A percentile compares a stretch with the other conserved stretches of the same genome.
Conservation (phyloP, 2,888 invertebrate species). For the Latrodectus elegans region DNA sequence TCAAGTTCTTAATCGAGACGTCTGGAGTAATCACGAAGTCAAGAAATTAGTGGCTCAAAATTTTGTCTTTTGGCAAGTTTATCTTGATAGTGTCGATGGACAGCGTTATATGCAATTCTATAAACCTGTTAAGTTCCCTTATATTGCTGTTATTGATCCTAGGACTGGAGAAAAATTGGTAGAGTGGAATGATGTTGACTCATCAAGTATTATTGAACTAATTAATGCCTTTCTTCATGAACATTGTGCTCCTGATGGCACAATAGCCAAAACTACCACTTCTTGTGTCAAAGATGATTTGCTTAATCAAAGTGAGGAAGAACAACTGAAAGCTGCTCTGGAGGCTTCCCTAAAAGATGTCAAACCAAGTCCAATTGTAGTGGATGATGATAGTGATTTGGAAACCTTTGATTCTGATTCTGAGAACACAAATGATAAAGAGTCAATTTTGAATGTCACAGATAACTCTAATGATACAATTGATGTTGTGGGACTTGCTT, state of each 20-base stretch:
- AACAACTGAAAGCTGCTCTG: conserved; percentile 77
- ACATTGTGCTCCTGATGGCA: conserved; percentile 73
- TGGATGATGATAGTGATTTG: conserved; percentile 73
- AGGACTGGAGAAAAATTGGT: conserved; percentile 78
- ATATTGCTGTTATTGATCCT: conserved; percentile 82
- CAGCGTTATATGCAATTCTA: conserved; percentile 81
- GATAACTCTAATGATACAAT: conserved; percentile 65
- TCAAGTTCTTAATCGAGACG: conserved; percentile 82
- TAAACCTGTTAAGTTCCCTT: conserved; percentile 80
- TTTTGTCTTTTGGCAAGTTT: conserved; percentile 83
- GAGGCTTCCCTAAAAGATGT: conserved; percentile 75
- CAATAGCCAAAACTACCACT: conserved; percentile 70
- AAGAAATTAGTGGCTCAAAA: conserved; percentile 80
- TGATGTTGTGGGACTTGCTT: conserved; percentile 53
- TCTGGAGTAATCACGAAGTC: conserved; percentile 81
- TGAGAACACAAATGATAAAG: conserved; percentile 71
- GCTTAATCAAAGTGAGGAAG: conserved; percentile 75
- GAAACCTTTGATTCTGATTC: conserved; percentile 76
- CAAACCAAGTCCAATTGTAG: conserved; percentile 65
- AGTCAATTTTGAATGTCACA: conserved; percentile 32
- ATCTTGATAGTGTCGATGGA: conserved; percentile 79
- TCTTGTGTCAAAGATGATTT: not conserved
- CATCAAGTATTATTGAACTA: conserved; percentile 75
- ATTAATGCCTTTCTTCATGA: conserved; percentile 75
- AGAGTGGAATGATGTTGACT: conserved; percentile 76